Evolutionary conservation across 2,113 vertebrate species (phyloP).

Genomic region (Protobothrops mucrosquamatus): DNA sequence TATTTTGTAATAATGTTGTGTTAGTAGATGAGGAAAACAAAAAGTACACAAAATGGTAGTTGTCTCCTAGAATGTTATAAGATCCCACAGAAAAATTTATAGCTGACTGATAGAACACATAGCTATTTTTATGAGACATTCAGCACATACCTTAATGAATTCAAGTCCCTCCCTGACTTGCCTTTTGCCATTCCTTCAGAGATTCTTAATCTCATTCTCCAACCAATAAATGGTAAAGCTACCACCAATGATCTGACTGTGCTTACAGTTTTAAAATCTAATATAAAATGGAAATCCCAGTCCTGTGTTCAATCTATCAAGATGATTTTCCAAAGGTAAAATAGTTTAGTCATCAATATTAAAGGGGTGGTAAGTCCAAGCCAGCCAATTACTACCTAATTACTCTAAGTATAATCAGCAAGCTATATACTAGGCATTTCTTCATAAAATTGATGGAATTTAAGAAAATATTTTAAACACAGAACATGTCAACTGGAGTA

Average conservation of each 20-base stretch:
- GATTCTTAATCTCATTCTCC: not conserved
- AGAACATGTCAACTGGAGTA: not conserved
- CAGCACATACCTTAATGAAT: not conserved
- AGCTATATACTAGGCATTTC: not conserved
- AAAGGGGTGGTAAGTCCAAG: not conserved
- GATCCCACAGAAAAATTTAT: not conserved
- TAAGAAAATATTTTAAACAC: not conserved
- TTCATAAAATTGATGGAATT: not conserved
- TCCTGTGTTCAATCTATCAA: not conserved
- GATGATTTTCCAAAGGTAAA: not conserved
- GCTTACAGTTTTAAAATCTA: not conserved
- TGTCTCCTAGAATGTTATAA: not conserved
- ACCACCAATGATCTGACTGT: not conserved
- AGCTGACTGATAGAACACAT: not conserved
- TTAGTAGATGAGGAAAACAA: conserved; percentile 26
- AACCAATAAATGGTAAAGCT: not conserved
- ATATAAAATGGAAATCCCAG: not conserved
- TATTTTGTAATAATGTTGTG: conserved; percentile 18
- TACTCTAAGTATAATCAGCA: not conserved
- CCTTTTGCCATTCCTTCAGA: not conserved
- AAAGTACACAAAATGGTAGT: conserved; percentile 29
- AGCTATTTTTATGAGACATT: not conserved
- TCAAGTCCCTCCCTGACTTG: not conserved
- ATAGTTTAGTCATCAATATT: not conserved
- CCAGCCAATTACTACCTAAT: not conserved